phyloP scores from a whole-genome alignment of 2,888 invertebrate species.

The Orthosia gracilis region DNA sequence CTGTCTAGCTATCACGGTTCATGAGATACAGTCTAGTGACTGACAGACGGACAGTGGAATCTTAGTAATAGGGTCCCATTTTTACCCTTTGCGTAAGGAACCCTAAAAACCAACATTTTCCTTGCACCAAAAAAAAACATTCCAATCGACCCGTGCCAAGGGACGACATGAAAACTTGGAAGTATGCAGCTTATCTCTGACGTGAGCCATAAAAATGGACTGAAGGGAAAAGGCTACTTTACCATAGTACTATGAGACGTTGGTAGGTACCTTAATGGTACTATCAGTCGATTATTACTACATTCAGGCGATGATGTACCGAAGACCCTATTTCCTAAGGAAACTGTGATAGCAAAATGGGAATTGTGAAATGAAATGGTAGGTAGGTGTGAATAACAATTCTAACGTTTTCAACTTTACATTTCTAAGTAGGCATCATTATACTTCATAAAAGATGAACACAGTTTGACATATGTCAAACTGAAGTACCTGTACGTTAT shows the following conservation, averaged over 20 bases:
- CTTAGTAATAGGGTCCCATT: too few species aligned
- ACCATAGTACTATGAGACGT: constrained; percentile 45
- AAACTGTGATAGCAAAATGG: constrained; percentile 44
- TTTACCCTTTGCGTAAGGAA: too few species aligned
- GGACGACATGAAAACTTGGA: constrained; percentile 41
- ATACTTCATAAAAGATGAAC: too few species aligned
- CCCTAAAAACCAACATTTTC: constrained; percentile 13
- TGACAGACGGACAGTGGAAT: too few species aligned
- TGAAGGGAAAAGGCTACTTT: constrained; percentile 59
- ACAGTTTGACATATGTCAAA: too few species aligned
- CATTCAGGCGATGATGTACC: constrained; percentile 34
- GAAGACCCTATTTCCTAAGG: constrained; percentile 48
- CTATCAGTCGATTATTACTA: constrained; percentile 61
- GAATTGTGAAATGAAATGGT: constrained; percentile 42
- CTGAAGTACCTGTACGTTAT: too few species aligned
- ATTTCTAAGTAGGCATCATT: too few species aligned
- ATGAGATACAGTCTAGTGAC: too few species aligned
- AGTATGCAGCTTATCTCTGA: constrained; percentile 63
- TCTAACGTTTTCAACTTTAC: neutral
- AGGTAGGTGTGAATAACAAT: constrained; percentile 1
- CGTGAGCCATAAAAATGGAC: constrained; percentile 65
- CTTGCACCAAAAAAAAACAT: constrained; percentile 36
- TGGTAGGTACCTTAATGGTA: constrained; percentile 59
- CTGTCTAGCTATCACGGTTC: too few species aligned
- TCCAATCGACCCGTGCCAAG: constrained; percentile 46